These are phyloP conservation scores for Philopotamus ludificatus DNA, from an alignment of 1,140 invertebrate species.

Conservation along the genomic window DNA sequence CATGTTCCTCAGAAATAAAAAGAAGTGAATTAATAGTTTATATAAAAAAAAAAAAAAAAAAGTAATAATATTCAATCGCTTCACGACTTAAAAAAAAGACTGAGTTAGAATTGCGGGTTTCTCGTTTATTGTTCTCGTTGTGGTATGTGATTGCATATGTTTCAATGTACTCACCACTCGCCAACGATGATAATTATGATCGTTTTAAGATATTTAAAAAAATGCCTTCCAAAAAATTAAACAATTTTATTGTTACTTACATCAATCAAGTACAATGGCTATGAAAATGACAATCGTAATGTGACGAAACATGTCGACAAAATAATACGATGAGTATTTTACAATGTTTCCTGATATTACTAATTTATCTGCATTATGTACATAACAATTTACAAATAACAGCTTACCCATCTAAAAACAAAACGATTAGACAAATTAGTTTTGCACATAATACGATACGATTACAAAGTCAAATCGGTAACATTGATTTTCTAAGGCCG, in stretches of 20 bases:
- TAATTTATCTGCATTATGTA: conserved; percentile 19
- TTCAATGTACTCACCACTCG: no score
- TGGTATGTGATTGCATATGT: no score
- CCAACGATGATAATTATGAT: no score
- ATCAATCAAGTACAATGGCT: conserved; percentile 34
- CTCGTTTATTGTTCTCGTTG: no score
- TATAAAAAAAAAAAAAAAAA: no score
- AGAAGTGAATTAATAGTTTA: no score
- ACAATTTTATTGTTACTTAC: conserved; percentile 41
- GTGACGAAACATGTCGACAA: conserved; percentile 1
- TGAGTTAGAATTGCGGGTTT: no score
- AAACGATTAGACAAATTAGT: conserved; percentile 31
- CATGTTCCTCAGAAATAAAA: no score
- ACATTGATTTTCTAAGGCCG: not conserved
- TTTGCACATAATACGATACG: conserved; percentile 18
- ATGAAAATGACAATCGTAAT: conserved; percentile 5
- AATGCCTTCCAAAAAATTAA: conserved; percentile 39
- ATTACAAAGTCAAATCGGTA: not conserved
- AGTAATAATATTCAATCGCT: no score
- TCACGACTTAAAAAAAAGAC: no score
- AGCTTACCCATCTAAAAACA: conserved; percentile 8
- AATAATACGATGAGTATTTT: not conserved
- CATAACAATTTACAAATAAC: conserved; percentile 39
- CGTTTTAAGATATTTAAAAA: conserved; percentile 19
- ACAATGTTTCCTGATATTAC: conserved; percentile 15